phyloP scores from a whole-genome alignment of 2,797 vertebrate species.

The Thripadectes ignobilis region DNA sequence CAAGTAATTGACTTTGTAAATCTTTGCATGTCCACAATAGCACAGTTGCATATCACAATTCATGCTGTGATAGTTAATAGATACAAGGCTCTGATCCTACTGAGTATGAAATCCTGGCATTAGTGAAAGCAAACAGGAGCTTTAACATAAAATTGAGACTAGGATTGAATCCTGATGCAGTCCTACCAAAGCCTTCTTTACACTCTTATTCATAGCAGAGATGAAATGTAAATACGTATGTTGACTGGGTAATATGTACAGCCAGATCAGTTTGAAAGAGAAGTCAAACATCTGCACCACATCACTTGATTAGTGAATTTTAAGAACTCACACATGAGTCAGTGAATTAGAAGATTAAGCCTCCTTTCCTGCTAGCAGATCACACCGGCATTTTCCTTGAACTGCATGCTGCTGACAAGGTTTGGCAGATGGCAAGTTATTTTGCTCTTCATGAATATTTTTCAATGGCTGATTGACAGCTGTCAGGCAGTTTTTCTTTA shows the following conservation, averaged over 20 bases:
- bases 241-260: background rate
- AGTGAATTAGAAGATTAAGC: background rate
- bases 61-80: slow-evolving; percentile 19
- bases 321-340: background rate
- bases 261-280: background rate
- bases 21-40: background rate
- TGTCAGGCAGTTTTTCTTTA: background rate
- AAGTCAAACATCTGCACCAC: background rate
- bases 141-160: background rate
- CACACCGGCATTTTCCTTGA: background rate
- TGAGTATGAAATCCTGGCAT: slow-evolving; percentile 2
- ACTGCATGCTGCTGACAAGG: background rate
- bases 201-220: background rate
- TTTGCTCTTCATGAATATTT: background rate
- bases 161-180: background rate
- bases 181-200: background rate
- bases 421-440: background rate
- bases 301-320: background rate
- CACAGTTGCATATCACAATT: slow-evolving; percentile 12
- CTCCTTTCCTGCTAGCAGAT: background rate
- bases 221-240: background rate
- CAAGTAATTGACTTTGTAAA: background rate
- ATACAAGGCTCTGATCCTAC: background rate
- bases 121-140: background rate
- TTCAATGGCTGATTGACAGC: background rate